phyloP scores from a whole-genome alignment of 2,797 vertebrate species.

The Serranus cabrilla region DNA sequence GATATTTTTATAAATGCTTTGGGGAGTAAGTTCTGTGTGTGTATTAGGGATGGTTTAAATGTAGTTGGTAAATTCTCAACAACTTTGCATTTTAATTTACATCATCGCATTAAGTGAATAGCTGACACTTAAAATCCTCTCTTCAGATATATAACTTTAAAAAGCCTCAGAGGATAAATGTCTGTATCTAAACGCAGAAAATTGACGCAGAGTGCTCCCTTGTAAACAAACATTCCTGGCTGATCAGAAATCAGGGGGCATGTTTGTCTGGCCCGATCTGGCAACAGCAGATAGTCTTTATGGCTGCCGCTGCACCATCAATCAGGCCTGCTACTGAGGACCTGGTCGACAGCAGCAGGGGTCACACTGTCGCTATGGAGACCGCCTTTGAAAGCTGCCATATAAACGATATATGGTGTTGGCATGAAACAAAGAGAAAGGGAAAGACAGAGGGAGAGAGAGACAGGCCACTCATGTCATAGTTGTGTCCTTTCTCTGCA shows the following conservation, averaged over 20 bases:
- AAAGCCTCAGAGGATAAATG: background rate
- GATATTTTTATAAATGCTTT: background rate
- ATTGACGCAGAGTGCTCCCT: slow-evolving; percentile 59
- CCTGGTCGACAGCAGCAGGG: slow-evolving; percentile 80
- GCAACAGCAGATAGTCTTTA: slow-evolving; percentile 87
- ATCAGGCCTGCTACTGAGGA: slow-evolving; percentile 83
- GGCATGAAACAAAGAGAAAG: slow-evolving; percentile 73
- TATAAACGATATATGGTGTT: slow-evolving; percentile 71
- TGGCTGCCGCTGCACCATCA: slow-evolving; percentile 83
- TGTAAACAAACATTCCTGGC: slow-evolving; percentile 63
- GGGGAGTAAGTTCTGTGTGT: background rate
- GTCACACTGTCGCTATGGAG: slow-evolving; percentile 82
- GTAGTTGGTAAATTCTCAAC: background rate
- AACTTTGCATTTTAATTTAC: background rate
- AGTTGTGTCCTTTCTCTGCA: slow-evolving; percentile 47
- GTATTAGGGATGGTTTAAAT: slow-evolving; percentile 1
- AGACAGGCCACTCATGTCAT: slow-evolving; percentile 35
- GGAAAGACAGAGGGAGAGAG: slow-evolving; percentile 36
- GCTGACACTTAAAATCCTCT: background rate
- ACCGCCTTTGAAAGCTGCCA: slow-evolving; percentile 80
- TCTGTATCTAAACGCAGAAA: slow-evolving; percentile 51
- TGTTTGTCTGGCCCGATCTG: slow-evolving; percentile 90
- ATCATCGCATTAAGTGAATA: background rate
- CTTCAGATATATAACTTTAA: slow-evolving; percentile 6
- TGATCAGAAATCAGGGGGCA: slow-evolving; percentile 56